Evolutionary conservation across 2,888 invertebrate species (phyloP), one percentile per base, ranked within the genome.

Genomic region (Agrilus biguttatus): DNA sequence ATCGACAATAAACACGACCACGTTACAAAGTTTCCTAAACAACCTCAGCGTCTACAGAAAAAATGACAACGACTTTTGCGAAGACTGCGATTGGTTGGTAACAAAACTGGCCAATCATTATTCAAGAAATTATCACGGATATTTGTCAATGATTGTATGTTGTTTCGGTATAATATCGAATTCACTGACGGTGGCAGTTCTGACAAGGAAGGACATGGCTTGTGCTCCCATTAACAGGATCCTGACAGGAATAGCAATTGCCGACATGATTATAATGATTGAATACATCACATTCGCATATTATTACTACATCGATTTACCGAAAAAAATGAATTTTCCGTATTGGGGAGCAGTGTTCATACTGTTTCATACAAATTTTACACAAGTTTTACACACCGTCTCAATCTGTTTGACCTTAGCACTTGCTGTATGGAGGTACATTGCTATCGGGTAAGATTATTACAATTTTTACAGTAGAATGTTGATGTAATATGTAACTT

Each of bases 181-280:
- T 59, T 73, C 85, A 8, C 67, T 91, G 53, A 93, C 91, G 65
- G 83, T 92, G 45, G 80, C 86, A 3, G 89, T 92, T 1, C 69
- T 93, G 49, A 86, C 91, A 10, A 73, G 86, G 40, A 80, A 83
- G 46, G 84, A 86, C 59, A 75, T 90, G 72, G 77, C 81, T 13
- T 74, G 76, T 43, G 83, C 89, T 0, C 88, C 91, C 2, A 90
- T 90, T 53, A 92, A 92, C 65, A 72, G 84, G 36, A 83, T 92
- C 42, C 72, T 92, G 39, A 88, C 86, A 49, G 80, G 83, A 63
- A 65, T 92, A 41, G 91, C 92, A 0, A 83, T 88, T 0, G 85
- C 89, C 2, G 92, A 93, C 62, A 81, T 91, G 66, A 75, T 90
- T 51, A 85, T 92, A 23, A 92, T 93, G 81, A 65, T 90, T 61